Conservation (phyloP, 2,113 vertebrate species). For the Notarius lentiginosus region DNA sequence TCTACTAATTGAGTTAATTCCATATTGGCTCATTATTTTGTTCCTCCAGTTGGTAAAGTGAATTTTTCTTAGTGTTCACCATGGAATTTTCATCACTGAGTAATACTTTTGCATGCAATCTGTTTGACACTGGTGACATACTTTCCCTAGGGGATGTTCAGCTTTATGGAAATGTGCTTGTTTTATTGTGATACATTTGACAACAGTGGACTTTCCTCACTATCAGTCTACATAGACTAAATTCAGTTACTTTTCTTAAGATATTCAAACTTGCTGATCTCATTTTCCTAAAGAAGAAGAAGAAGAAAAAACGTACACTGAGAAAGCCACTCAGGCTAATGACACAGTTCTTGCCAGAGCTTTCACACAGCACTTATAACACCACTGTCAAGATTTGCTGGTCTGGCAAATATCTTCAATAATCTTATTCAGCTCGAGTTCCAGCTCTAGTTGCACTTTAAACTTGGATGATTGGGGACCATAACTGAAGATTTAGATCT, state of each 20-base stretch:
- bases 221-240: neutral
- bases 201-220: neutral
- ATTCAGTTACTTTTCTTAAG: neutral
- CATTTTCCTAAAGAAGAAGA: slow-evolving; percentile 47
- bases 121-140: slow-evolving; percentile 6
- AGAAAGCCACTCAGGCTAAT: slow-evolving; percentile 75
- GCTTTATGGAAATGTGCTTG: slow-evolving; percentile 2
- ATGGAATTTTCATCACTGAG: neutral
- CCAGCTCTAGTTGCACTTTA: slow-evolving; percentile 48
- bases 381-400: slow-evolving; percentile 73
- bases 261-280: slow-evolving; percentile 45
- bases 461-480: slow-evolving; percentile 2
- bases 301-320: slow-evolving; percentile 24
- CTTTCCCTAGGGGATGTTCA: neutral
- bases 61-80: neutral
- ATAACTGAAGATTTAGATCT: neutral
- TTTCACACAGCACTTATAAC: slow-evolving; percentile 58
- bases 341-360: slow-evolving; percentile 67
- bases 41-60: neutral
- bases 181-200: neutral
- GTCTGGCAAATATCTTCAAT: slow-evolving; percentile 69
- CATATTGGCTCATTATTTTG: neutral
- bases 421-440: slow-evolving; percentile 67
- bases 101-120: slow-evolving; percentile 14
- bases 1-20: neutral